phyloP scores from a whole-genome alignment of 1,140 invertebrate genomes.

The Camponotus pennsylvanicus region DNA sequence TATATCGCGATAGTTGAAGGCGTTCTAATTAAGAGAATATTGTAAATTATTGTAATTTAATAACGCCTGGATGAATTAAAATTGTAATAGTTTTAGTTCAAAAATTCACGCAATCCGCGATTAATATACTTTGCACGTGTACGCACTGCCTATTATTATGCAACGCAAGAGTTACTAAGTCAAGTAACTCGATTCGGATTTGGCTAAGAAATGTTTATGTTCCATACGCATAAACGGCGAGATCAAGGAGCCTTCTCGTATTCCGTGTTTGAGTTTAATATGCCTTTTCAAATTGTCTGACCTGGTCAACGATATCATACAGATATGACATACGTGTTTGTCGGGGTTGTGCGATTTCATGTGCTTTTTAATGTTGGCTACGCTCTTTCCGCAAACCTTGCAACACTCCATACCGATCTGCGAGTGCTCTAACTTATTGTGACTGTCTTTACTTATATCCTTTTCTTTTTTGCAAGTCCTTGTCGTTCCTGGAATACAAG shows the following conservation, averaged over 20 bases:
- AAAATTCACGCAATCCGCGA: neutral
- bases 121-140: slow-evolving; percentile 25
- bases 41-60: neutral
- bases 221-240: slow-evolving; percentile 84
- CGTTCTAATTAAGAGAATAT: neutral
- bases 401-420: slow-evolving; percentile 82
- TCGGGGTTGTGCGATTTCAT: slow-evolving; percentile 86
- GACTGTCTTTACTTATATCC: slow-evolving; percentile 84
- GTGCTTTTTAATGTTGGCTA: slow-evolving; percentile 86
- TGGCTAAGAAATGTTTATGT: slow-evolving; percentile 83
- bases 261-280: slow-evolving; percentile 85
- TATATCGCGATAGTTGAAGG: neutral
- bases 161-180: slow-evolving; percentile 73
- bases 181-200: slow-evolving; percentile 82
- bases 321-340: slow-evolving; percentile 85
- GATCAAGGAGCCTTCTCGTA: slow-evolving; percentile 81
- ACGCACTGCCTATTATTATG: neutral
- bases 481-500: slow-evolving; percentile 85
- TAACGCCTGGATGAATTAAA: neutral
- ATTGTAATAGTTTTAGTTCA: neutral
- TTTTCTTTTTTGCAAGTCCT: slow-evolving; percentile 84
- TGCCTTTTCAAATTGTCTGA: slow-evolving; percentile 86
- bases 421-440: slow-evolving; percentile 82
- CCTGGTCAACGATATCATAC: slow-evolving; percentile 85
- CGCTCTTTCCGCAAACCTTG: slow-evolving; percentile 85